Evolutionary conservation across 2,113 vertebrate genomes (phyloP).

Genomic region (Tachysurus fulvidraco): DNA sequence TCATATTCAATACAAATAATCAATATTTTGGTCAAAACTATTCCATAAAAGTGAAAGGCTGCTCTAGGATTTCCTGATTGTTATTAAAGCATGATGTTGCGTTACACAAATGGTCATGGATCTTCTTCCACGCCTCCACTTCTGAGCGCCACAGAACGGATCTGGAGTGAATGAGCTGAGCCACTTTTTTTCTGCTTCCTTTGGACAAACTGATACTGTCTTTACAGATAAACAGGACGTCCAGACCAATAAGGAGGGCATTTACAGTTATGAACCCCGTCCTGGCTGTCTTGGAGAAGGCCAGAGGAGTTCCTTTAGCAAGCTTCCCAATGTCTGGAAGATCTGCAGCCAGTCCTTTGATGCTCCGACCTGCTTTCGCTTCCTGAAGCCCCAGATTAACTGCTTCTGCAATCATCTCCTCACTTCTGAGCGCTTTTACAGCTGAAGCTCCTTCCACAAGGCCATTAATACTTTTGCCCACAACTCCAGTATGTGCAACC

Average conservation of each 20-base stretch:
- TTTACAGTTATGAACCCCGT: constrained; percentile 51
- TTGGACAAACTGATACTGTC: constrained; percentile 53
- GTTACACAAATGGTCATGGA: constrained; percentile 46
- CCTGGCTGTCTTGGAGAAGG: constrained; percentile 49
- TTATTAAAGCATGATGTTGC: constrained; percentile 48
- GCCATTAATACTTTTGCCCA: constrained; percentile 37
- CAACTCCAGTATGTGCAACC: neutral
- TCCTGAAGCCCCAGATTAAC: constrained; percentile 42
- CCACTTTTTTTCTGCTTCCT: constrained; percentile 53
- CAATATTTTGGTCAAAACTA: neutral
- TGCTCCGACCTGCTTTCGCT: constrained; percentile 37
- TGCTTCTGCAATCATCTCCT: constrained; percentile 26
- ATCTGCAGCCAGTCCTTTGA: constrained; percentile 52
- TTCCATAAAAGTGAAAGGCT: constrained; percentile 19
- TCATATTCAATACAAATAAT: no score
- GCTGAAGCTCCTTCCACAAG: constrained; percentile 47
- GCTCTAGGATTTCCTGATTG: constrained; percentile 38
- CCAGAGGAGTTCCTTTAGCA: constrained; percentile 54
- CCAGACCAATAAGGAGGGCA: constrained; percentile 59
- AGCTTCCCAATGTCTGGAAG: constrained; percentile 56
- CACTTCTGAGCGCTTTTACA: constrained; percentile 28
- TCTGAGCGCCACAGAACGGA: constrained; percentile 51
- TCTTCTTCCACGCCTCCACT: constrained; percentile 52
- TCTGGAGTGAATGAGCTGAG: constrained; percentile 54
- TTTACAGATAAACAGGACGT: constrained; percentile 57